Percentiles rank a stretch among this genome's conserved stretches.
These are phyloP conservation scores for Diplodus sargus DNA, from an alignment of 2,797 vertebrate species.

Conservation along the genomic window DNA sequence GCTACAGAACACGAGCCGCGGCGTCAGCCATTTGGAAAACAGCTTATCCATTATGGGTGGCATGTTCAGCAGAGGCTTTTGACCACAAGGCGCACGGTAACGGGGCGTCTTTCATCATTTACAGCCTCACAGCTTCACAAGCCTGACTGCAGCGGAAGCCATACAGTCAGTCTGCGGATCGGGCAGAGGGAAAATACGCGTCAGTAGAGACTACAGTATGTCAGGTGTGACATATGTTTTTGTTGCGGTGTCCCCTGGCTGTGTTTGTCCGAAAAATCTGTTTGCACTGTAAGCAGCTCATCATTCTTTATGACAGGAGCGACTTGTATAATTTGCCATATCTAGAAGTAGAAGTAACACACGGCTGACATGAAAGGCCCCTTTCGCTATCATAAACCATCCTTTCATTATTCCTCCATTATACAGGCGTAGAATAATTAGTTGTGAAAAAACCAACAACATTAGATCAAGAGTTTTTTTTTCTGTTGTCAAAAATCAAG, in stretches of 20 bases:
- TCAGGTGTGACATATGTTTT: conserved; percentile 33
- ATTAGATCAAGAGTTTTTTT: not conserved
- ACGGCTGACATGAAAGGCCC: conserved; percentile 1
- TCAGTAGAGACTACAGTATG: conserved; percentile 22
- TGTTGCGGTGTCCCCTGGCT: conserved; percentile 10
- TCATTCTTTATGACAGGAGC: conserved; percentile 39
- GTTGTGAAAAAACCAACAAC: not conserved
- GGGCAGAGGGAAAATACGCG: conserved; percentile 26
- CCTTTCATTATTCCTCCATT: not conserved
- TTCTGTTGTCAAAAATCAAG: not conserved
- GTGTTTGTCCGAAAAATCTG: conserved; percentile 20
- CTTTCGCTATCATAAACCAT: not conserved
- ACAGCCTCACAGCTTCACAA: conserved; percentile 40
- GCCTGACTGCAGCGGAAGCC: conserved; percentile 27
- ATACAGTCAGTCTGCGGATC: conserved; percentile 20
- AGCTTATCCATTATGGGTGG: conserved; percentile 74
- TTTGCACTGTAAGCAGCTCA: conserved; percentile 18
- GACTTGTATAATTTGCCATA: conserved; percentile 5
- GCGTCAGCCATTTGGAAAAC: conserved; percentile 74
- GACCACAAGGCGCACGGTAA: conserved; percentile 49
- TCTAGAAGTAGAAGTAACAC: not conserved
- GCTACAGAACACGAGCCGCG: conserved; percentile 59
- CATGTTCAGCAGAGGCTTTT: conserved; percentile 58
- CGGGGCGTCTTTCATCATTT: conserved; percentile 67
- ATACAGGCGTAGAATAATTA: not conserved